phyloP scores from a whole-genome alignment of 2,888 invertebrate genomes.

The Diarsia mendica region DNA sequence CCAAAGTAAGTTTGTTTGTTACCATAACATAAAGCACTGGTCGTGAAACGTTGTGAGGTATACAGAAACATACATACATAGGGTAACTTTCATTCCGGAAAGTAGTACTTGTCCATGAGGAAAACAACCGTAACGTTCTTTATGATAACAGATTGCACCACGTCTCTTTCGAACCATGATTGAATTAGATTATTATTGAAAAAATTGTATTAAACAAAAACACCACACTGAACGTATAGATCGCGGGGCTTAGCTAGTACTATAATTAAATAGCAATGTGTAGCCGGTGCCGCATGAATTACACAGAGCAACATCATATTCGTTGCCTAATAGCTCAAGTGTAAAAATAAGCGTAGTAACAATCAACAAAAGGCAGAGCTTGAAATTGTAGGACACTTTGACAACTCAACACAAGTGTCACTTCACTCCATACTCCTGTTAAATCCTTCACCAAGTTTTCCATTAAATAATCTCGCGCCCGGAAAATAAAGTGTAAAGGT shows the following conservation, averaged over 20 bases:
- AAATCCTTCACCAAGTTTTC: constrained; percentile 40
- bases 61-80: too few species aligned
- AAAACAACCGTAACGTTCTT: too few species aligned
- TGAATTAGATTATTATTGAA: too few species aligned
- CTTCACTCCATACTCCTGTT: constrained; percentile 14
- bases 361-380: constrained; percentile 11
- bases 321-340: constrained; percentile 27
- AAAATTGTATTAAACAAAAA: too few species aligned
- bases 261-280: not conserved
- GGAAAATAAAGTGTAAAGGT: constrained; percentile 26
- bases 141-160: too few species aligned
- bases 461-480: constrained; percentile 25
- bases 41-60: too few species aligned
- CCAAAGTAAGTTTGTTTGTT: too few species aligned
- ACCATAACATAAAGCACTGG: too few species aligned
- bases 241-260: not conserved
- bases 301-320: constrained; percentile 26
- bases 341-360: constrained; percentile 5
- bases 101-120: too few species aligned
- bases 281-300: constrained; percentile 16
- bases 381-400: constrained; percentile 28
- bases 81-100: too few species aligned
- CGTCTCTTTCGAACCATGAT: too few species aligned
- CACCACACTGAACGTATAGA: too few species aligned
- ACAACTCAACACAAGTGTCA: constrained; percentile 28